These are phyloP conservation scores for Psococerastis gibbosa DNA, from an alignment of 2,888 invertebrate genomes.

Conservation along the genomic window DNA sequence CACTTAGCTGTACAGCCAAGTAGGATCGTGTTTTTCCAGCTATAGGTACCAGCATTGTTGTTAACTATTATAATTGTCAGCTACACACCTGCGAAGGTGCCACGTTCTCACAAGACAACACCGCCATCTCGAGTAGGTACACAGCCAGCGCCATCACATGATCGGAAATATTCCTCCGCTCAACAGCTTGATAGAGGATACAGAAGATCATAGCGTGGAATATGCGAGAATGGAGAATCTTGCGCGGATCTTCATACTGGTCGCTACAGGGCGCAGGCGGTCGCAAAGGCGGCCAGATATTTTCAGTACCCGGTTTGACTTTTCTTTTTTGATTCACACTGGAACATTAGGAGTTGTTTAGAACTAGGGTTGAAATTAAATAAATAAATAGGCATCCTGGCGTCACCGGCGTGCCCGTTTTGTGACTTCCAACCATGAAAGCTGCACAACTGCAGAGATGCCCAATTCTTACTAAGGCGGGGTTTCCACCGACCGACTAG, in stretches of 20 bases:
- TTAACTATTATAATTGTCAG: no score
- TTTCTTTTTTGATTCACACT: conserved; percentile 40
- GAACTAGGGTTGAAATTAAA: conserved; percentile 23
- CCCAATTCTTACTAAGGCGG: no score
- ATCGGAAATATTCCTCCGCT: conserved; percentile 51
- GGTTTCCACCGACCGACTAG: no score
- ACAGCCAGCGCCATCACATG: conserved; percentile 72
- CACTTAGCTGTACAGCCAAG: no score
- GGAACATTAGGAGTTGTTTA: conserved; percentile 24
- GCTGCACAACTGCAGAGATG: conserved; percentile 6
- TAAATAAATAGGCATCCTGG: conserved; percentile 1
- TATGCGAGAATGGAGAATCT: conserved; percentile 37
- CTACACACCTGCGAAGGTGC: conserved; percentile 16
- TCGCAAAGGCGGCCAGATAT: conserved; percentile 68
- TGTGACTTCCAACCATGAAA: conserved; percentile 1
- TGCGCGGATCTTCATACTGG: conserved; percentile 47
- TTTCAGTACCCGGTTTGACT: conserved; percentile 31
- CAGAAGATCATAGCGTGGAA: conserved; percentile 59
- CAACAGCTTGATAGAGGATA: conserved; percentile 68
- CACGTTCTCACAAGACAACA: conserved; percentile 27
- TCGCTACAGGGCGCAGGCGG: conserved; percentile 42
- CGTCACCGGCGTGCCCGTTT: conserved; percentile 1
- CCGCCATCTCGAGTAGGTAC: conserved; percentile 71
- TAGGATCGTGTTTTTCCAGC: no score
- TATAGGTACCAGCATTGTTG: no score